Conservation (phyloP, 2,113 vertebrate species). For the Mormoops blainvillei region DNA sequence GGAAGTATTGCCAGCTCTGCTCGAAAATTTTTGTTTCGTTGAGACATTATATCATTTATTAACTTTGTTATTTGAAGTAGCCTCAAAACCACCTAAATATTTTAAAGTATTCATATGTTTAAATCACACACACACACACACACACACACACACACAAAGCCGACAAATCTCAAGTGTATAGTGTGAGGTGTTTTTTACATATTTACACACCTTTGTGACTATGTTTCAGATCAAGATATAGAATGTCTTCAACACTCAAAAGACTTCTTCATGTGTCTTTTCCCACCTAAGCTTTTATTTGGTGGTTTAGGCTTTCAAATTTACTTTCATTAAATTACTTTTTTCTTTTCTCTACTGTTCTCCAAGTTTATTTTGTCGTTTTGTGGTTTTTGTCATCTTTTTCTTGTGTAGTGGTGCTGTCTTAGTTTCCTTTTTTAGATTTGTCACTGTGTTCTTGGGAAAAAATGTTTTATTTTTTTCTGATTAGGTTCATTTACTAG, state of each 20-base stretch:
- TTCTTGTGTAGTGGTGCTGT: neutral
- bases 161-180: neutral
- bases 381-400: neutral
- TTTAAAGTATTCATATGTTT: neutral
- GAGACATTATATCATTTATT: neutral
- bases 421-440: neutral
- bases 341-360: neutral
- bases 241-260: neutral
- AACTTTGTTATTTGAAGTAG: neutral
- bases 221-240: neutral
- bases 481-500: neutral
- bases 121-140: neutral
- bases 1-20: neutral
- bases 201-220: neutral
- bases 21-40: neutral
- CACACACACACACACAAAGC: neutral
- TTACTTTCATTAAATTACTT: constrained; percentile 10
- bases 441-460: neutral
- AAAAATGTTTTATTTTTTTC: neutral
- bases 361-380: neutral
- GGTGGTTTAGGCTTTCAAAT: neutral
- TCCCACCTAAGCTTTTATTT: neutral
- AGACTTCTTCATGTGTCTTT: neutral
- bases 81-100: neutral
- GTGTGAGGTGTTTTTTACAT: neutral